These are phyloP conservation scores for Hoplostethus mediterraneus DNA, from an alignment of 2,797 vertebrate genomes.

Conservation along the genomic window DNA sequence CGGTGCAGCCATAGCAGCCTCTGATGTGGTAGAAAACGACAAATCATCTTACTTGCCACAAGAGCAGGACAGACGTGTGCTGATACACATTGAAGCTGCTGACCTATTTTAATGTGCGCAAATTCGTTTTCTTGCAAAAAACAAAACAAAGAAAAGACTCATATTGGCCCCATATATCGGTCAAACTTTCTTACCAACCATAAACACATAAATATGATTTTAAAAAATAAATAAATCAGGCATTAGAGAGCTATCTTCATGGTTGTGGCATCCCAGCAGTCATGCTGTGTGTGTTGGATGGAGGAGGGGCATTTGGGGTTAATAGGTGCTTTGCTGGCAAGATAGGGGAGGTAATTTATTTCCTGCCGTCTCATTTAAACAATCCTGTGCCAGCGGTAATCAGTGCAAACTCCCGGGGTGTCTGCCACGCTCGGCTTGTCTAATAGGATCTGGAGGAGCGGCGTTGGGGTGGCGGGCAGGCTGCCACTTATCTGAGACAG, in stretches of 20 bases:
- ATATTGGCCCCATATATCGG: no score
- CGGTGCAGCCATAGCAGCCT: conserved; percentile 5
- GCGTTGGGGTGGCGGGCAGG: conserved; percentile 29
- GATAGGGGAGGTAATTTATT: conserved; percentile 38
- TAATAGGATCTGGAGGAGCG: conserved; percentile 47
- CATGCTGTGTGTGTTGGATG: not conserved
- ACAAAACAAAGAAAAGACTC: no score
- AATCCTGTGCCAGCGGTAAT: conserved; percentile 33
- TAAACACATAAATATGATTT: no score
- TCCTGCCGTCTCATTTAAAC: conserved; percentile 42
- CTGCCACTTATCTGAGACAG: conserved; percentile 47
- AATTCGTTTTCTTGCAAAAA: no score
- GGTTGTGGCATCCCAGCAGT: not conserved
- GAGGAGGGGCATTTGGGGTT: conserved; percentile 8
- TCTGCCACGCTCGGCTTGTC: conserved; percentile 52
- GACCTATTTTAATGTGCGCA: no score
- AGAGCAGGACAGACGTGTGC: no score
- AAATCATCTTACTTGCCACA: not conserved
- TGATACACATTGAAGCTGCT: no score
- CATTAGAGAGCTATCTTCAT: not conserved
- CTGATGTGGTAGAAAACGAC: not conserved
- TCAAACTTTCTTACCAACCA: no score
- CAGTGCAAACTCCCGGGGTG: conserved; percentile 30
- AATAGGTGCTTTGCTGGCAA: conserved; percentile 22
- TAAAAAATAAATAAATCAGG: no score